A percentile compares a stretch with the other conserved stretches of the same genome.
phyloP scores from a whole-genome alignment of 2,797 vertebrate genomes.

The Lepilemur ruficaudatus region DNA sequence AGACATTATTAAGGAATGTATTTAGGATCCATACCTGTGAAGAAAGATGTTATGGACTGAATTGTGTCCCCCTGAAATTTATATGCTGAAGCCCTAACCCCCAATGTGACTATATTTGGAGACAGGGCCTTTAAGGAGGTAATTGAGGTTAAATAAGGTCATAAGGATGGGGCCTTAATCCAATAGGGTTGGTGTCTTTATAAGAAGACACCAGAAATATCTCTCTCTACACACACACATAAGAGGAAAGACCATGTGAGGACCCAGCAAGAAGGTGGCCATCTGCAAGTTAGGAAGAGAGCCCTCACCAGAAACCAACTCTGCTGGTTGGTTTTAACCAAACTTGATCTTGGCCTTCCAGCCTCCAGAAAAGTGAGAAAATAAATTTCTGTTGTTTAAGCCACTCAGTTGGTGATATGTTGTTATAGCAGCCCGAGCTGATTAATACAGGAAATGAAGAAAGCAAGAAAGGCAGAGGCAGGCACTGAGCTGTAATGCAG shows the following conservation, averaged over 20 bases:
- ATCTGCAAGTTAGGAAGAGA: background rate
- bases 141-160: background rate
- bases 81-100: background rate
- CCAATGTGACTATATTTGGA: background rate
- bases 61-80: background rate
- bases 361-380: background rate
- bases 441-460: background rate
- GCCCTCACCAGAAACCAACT: background rate
- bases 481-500: background rate
- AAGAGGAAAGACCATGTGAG: background rate
- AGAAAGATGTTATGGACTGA: background rate
- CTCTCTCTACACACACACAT: background rate
- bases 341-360: background rate
- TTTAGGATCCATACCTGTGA: background rate
- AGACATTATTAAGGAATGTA: background rate
- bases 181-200: background rate
- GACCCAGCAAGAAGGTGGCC: too few species aligned
- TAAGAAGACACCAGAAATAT: background rate
- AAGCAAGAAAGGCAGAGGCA: background rate
- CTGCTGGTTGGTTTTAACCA: background rate
- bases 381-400: background rate
- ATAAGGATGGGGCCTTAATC: background rate
- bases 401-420: background rate
- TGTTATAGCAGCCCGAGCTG: background rate
- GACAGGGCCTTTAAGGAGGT: background rate